Evolutionary conservation across 2,888 invertebrate genomes (phyloP).

Genomic region (Carpatolechia fugitivella): DNA sequence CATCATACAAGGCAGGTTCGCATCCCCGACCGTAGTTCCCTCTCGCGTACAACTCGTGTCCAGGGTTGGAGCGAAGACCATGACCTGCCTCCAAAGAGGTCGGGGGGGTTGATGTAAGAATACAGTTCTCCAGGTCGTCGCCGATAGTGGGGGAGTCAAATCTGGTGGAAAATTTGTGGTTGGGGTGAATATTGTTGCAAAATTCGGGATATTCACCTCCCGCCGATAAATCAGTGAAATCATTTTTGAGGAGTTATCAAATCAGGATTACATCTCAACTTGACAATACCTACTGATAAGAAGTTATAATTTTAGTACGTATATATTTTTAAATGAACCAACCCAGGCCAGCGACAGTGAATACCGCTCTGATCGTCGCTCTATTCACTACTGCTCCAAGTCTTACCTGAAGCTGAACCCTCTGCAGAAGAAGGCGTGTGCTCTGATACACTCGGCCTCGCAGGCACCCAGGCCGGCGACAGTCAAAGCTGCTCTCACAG

Average conservation of each 20-base stretch:
- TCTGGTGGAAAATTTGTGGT: slow-evolving; percentile 47
- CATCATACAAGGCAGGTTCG: slow-evolving; percentile 82
- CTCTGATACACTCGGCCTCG: slow-evolving; percentile 87
- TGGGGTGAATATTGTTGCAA: background rate
- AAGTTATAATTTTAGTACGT: no score
- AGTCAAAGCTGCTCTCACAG: slow-evolving; percentile 82
- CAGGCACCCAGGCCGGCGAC: slow-evolving; percentile 88
- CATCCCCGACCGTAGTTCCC: slow-evolving; percentile 91
- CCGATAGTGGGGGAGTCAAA: slow-evolving; percentile 83
- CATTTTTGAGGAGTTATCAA: no score
- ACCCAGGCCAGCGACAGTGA: no score
- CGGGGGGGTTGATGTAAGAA: slow-evolving; percentile 84
- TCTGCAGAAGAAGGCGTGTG: slow-evolving; percentile 86
- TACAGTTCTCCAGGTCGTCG: slow-evolving; percentile 86
- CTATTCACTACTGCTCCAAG: no score
- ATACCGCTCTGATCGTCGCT: no score
- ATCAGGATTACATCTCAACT: no score
- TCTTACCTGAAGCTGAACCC: slow-evolving; percentile 86
- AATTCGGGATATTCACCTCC: no score
- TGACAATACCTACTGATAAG: no score
- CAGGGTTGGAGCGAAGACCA: slow-evolving; percentile 82
- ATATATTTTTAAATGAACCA: no score
- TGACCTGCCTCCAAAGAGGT: slow-evolving; percentile 73
- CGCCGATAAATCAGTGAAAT: no score
- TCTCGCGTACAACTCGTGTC: slow-evolving; percentile 88